Evolutionary conservation across 2,797 vertebrate genomes (phyloP).

Genomic region (Botia almorhae): DNA sequence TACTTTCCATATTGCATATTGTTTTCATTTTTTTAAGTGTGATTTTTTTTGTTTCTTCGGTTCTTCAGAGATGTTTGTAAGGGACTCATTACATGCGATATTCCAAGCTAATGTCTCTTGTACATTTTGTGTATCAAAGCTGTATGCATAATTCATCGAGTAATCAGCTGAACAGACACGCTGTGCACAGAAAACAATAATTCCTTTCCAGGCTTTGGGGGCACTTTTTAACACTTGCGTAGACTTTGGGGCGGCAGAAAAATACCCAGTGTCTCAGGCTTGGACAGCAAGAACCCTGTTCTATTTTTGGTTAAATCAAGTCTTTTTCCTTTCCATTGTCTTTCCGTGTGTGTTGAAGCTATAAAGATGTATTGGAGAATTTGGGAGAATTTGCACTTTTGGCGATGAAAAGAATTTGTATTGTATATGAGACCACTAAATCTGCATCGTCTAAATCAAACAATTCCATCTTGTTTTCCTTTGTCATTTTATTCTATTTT

Average conservation of each 20-base stretch:
- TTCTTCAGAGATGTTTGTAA: slow-evolving; percentile 17
- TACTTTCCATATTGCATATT: slow-evolving; percentile 33
- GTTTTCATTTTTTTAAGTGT: background rate
- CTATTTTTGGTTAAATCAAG: slow-evolving; percentile 61
- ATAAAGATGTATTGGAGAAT: slow-evolving; percentile 67
- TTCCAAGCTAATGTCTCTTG: slow-evolving; percentile 33
- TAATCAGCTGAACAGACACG: slow-evolving; percentile 18
- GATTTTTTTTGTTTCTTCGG: background rate
- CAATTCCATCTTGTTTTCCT: slow-evolving; percentile 80
- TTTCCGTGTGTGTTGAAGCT: slow-evolving; percentile 75
- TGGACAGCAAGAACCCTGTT: slow-evolving; percentile 64
- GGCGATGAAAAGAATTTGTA: slow-evolving; percentile 79
- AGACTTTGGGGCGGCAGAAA: slow-evolving; percentile 67
- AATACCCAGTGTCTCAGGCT: slow-evolving; percentile 68
- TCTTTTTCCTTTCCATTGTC: slow-evolving; percentile 64
- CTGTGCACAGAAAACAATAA: slow-evolving; percentile 41
- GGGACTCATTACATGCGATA: slow-evolving; percentile 21
- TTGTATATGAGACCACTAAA: slow-evolving; percentile 86
- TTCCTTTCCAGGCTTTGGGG: slow-evolving; percentile 43
- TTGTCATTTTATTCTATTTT: slow-evolving; percentile 63
- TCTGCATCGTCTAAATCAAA: slow-evolving; percentile 82
- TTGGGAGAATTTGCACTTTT: slow-evolving; percentile 84
- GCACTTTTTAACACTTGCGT: slow-evolving; percentile 59
- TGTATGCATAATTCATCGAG: slow-evolving; percentile 12
- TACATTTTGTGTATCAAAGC: slow-evolving; percentile 25